phyloP scores from a whole-genome alignment of 1,140 invertebrate species.

The Hirudo medicinalis region DNA sequence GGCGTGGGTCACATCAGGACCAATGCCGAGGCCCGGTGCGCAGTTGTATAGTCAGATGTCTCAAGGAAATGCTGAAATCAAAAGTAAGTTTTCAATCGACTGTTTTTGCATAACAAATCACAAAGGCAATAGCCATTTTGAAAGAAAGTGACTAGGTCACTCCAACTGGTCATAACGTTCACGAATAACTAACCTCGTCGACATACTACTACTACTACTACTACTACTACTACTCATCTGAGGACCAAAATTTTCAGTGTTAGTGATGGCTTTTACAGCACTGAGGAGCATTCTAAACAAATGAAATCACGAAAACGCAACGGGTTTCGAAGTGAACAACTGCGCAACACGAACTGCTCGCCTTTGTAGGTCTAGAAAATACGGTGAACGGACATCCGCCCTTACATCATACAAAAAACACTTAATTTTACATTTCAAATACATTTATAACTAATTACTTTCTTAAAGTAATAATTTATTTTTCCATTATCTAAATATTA shows the following conservation, averaged over 20 bases:
- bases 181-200: conserved; percentile 10
- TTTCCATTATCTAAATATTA: no score
- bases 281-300: conserved; percentile 29
- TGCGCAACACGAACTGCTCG: no score
- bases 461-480: no score
- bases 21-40: conserved; percentile 95
- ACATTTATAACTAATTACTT: no score
- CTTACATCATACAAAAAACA: no score
- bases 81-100: background rate
- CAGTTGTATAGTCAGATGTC: conserved; percentile 72
- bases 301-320: no score
- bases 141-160: background rate
- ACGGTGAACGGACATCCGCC: no score
- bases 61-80: conserved; percentile 31
- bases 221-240: conserved; percentile 25
- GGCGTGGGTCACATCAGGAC: conserved; percentile 80
- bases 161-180: background rate
- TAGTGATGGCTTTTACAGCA: conserved; percentile 36
- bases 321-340: no score
- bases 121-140: background rate
- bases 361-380: no score
- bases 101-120: background rate
- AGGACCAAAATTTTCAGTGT: conserved; percentile 41
- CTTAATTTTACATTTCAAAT: no score
- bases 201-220: conserved; percentile 10